Base-by-base conservation (phyloP, 2,888 invertebrate species). In the Galerucella nymphaeae region DNA sequence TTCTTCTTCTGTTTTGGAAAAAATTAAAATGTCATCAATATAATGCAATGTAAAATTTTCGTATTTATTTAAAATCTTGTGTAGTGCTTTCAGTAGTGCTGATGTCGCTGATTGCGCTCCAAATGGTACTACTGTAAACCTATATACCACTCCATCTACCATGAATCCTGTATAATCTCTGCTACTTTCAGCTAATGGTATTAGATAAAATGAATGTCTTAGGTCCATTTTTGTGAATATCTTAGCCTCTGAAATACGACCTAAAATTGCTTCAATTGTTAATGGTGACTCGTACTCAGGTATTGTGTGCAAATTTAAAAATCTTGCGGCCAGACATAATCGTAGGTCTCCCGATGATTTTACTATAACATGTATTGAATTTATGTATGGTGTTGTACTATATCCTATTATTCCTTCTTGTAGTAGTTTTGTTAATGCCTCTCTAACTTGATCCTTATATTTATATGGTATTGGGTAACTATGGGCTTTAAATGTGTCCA, bases 21-120 rank as follows among this genome's bases (percentile, higher is more conserved):
- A 30, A 30, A 30, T 30, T 30, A 30, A 13, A 42, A 42, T 42
- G 14, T 65, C 45, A 14, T 65, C 64, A 14, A 65, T 20, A 50
- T 48, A 65, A 23, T 65, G 64, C 20, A 65, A 23, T 14, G 30
- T 50, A 23, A 65, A 65, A 50, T 50, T 14, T 50, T 65, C 50
- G 23, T 13, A 65, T 65, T 65, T 50, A 23, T 65, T 30, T 13
- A 65, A n/a, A 42, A 65, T 65, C 10, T 48, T 30, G 14, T 65
- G 23, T 3, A 65, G 20, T 11, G 20, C 50, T 23, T 30, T 45
- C 2, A 65, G 14, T 50, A 65, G 14, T 9, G 50, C 64, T 50
- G 23, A 23, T 13, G 23, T 23, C 2, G 50, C 20, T 20, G 18
- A 48, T 14, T 48, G 50, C 16, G 48, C 14, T 18, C 64, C 64